Evolutionary conservation across 2,888 invertebrate genomes (phyloP).

Genomic region (Ceratothoa steindachneri): DNA sequence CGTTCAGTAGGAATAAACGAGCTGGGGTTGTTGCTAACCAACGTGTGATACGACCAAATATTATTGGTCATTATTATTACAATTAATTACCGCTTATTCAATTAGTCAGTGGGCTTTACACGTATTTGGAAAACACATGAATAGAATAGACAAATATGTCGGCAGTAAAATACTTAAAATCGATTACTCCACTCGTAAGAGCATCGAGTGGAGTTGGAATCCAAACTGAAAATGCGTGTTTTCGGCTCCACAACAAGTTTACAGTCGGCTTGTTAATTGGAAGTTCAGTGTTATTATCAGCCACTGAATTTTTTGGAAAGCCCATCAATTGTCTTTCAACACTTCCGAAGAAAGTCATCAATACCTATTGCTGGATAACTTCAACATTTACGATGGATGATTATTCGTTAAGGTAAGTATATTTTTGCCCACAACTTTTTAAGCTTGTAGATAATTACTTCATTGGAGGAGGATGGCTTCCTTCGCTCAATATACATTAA

Average conservation of each 20-base stretch:
- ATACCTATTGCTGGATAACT: conserved; percentile 1
- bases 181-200: neutral
- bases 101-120: no score
- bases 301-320: conserved; percentile 84
- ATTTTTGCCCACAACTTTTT: neutral
- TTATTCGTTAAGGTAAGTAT: neutral
- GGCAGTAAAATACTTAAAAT: neutral
- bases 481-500: no score
- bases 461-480: no score
- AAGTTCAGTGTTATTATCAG: conserved; percentile 82
- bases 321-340: conserved; percentile 86
- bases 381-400: conserved; percentile 14
- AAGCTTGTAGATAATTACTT: no score
- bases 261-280: conserved; percentile 78
- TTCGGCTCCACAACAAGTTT: conserved; percentile 82
- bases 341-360: conserved; percentile 57
- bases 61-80: no score
- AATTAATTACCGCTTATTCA: no score
- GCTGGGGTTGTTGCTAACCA: no score
- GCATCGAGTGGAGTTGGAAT: conserved; percentile 59
- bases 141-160: no score
- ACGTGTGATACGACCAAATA: no score
- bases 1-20: no score
- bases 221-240: conserved; percentile 78
- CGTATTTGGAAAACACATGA: no score